phyloP scores from a whole-genome alignment of 1,140 invertebrate genomes.

The Nomia melanderi region DNA sequence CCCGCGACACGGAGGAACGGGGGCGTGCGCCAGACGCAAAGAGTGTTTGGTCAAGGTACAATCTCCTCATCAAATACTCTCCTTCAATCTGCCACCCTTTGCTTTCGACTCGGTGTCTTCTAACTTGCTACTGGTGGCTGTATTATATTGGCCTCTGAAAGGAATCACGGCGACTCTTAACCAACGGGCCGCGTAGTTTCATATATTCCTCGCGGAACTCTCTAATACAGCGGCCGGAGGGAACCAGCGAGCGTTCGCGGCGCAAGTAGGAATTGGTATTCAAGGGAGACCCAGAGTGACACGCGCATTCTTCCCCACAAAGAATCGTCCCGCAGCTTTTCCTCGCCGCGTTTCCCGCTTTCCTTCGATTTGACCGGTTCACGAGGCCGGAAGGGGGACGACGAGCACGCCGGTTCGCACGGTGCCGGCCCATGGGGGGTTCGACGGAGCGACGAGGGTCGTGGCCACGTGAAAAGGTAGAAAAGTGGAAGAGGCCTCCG shows the following conservation, averaged over 20 bases:
- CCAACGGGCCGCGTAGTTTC: no score
- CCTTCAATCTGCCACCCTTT: no score
- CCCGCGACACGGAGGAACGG: background rate
- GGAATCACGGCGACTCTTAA: no score
- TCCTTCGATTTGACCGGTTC: background rate
- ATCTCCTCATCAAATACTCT: no score
- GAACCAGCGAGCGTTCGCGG: no score
- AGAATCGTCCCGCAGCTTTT: background rate
- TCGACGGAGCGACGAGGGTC: slow-evolving; percentile 6
- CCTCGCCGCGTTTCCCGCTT: background rate
- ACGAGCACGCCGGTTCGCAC: slow-evolving; percentile 6
- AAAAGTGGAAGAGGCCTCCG: slow-evolving; percentile 14
- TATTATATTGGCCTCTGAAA: no score
- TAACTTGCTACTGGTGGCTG: no score
- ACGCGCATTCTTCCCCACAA: background rate
- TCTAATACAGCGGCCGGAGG: no score
- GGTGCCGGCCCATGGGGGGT: slow-evolving; percentile 3
- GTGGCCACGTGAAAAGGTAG: slow-evolving; percentile 14
- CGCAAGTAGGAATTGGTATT: background rate
- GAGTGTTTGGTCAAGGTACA: no score
- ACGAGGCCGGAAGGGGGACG: slow-evolving; percentile 1
- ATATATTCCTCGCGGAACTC: no score
- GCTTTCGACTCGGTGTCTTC: no score
- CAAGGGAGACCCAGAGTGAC: background rate
- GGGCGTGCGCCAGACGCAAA: no score